phyloP scores from a whole-genome alignment of 2,797 vertebrate genomes.

The Coccyzus lansbergi region DNA sequence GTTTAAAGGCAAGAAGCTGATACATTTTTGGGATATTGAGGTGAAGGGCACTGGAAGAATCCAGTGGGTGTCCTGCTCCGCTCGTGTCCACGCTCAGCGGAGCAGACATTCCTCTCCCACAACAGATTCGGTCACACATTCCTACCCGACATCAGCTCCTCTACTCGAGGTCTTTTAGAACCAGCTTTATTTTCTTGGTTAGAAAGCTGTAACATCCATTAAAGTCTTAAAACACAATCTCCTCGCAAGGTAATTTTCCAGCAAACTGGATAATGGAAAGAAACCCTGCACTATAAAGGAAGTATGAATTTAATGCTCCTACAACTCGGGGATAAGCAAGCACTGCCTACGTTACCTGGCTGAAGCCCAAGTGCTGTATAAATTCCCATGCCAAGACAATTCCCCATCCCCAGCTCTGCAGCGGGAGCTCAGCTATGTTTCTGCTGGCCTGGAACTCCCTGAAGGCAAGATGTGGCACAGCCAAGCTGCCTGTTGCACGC shows the following conservation, averaged over 20 bases:
- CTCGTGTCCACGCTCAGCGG: background rate
- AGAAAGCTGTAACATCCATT: constrained; percentile 22
- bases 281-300: background rate
- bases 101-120: background rate
- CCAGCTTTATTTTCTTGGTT: background rate
- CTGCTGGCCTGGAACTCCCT: background rate
- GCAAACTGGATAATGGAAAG: constrained; percentile 50
- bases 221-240: constrained; percentile 7
- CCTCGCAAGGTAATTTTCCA: constrained; percentile 14
- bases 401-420: background rate
- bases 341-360: background rate
- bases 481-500: background rate
- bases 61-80: background rate
- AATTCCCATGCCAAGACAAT: constrained; percentile 25
- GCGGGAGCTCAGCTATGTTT: background rate
- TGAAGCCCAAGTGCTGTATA: background rate
- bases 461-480: background rate
- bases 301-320: constrained; percentile 37
- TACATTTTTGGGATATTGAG: background rate
- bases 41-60: background rate
- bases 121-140: background rate
- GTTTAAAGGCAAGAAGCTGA: background rate
- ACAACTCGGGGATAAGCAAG: constrained; percentile 12
- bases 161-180: background rate
- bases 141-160: background rate